These are phyloP conservation scores for Hypercompe scribonia DNA, from an alignment of 2,888 invertebrate genomes.

Conservation along the genomic window DNA sequence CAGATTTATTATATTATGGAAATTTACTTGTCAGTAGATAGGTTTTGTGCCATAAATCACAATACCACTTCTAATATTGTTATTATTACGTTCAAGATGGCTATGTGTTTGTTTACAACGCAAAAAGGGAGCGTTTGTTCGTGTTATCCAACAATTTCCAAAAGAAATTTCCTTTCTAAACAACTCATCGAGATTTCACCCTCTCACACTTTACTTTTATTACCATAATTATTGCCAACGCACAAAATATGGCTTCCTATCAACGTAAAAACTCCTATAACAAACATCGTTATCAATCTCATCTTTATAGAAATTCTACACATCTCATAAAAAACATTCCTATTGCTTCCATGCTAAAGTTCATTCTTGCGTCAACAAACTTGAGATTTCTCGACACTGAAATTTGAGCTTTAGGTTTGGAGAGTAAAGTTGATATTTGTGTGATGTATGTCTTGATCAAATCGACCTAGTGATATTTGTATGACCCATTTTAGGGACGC, in stretches of 20 bases:
- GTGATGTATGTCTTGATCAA: slow-evolving; percentile 1
- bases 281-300: slow-evolving; percentile 19
- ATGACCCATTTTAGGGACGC: slow-evolving; percentile 54
- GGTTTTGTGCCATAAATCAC: neutral
- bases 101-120: neutral
- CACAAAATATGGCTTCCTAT: slow-evolving; percentile 24
- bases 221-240: slow-evolving; percentile 23
- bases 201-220: slow-evolving; percentile 19
- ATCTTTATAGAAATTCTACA: slow-evolving; percentile 7
- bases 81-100: neutral
- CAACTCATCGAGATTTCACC: neutral
- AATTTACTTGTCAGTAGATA: neutral
- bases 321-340: neutral
- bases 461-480: slow-evolving; percentile 63
- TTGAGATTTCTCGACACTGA: neutral
- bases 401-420: neutral
- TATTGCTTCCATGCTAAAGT: neutral
- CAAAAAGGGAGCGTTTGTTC: neutral
- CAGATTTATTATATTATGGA: neutral
- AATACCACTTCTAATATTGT: neutral
- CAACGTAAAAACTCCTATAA: slow-evolving; percentile 20
- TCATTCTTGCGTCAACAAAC: neutral
- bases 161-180: neutral
- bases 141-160: neutral
- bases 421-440: slow-evolving; percentile 23